Evolutionary conservation across 2,888 invertebrate species (phyloP).

Genomic region (Taphrorychus bicolor): DNA sequence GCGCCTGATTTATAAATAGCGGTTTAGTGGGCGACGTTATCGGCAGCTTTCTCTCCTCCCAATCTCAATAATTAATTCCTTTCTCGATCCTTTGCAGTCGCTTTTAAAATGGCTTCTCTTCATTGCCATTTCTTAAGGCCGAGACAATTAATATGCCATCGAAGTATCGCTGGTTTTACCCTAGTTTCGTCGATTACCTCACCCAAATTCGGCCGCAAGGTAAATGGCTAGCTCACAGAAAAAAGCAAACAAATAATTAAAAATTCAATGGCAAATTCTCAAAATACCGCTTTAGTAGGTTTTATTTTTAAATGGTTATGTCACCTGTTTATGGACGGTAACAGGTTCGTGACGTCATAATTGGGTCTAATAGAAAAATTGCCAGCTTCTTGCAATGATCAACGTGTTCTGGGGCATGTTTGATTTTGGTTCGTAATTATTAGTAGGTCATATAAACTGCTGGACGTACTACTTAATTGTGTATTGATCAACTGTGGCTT

Average conservation of each 20-base stretch:
- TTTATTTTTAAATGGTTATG: constrained; percentile 41
- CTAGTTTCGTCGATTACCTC: constrained; percentile 24
- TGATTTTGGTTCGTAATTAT: background rate
- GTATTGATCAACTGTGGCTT: too few species aligned
- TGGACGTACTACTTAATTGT: too few species aligned
- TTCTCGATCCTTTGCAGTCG: too few species aligned
- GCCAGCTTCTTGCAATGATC: background rate
- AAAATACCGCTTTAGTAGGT: constrained; percentile 22
- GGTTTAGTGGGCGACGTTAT: background rate
- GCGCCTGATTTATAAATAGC: background rate
- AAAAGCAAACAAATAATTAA: constrained; percentile 28
- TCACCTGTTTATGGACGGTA: constrained; percentile 32
- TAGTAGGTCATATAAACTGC: too few species aligned
- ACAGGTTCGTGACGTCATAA: constrained; percentile 24
- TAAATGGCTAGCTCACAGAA: constrained; percentile 7
- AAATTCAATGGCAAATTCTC: constrained; percentile 33
- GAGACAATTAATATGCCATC: constrained; percentile 1
- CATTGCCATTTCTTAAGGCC: constrained; percentile 2
- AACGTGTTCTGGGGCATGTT: background rate
- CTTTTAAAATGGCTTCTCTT: background rate
- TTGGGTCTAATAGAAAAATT: constrained; percentile 25
- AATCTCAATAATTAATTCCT: background rate
- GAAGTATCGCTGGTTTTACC: constrained; percentile 12
- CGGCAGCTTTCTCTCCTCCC: background rate
- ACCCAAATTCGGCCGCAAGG: constrained; percentile 20